These are phyloP conservation scores for Helobdella robusta DNA, from an alignment of 2,888 invertebrate genomes.

Conservation along the genomic window DNA sequence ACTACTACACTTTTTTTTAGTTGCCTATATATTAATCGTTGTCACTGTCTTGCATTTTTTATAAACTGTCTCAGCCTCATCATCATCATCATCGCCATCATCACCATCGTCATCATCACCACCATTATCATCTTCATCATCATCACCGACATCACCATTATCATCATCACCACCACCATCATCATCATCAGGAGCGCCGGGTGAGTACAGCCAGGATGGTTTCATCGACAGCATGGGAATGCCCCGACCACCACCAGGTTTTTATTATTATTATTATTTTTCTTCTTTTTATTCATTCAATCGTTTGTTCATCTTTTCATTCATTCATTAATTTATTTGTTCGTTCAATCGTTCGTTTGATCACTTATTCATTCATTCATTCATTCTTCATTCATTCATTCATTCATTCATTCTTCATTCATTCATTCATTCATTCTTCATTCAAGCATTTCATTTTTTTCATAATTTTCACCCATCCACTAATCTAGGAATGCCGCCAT, in stretches of 20 bases:
- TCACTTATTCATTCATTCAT: background rate
- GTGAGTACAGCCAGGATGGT: slow-evolving; percentile 9
- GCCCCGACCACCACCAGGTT: slow-evolving; percentile 10
- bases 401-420: background rate
- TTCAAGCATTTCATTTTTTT: background rate
- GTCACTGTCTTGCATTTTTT: background rate
- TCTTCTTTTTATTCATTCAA: slow-evolving; percentile 2
- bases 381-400: background rate
- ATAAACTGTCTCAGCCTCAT: background rate
- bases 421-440: background rate
- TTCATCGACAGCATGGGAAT: slow-evolving; percentile 16
- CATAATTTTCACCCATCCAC: background rate
- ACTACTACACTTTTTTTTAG: background rate
- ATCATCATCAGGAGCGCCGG: background rate
- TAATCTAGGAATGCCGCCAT: background rate
- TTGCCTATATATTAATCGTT: background rate
- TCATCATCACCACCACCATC: slow-evolving; percentile 3
- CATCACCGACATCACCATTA: background rate
- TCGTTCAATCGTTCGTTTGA: background rate
- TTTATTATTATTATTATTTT: background rate
- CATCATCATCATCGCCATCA: slow-evolving; percentile 9
- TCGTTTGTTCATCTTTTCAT: background rate
- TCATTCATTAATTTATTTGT: background rate
- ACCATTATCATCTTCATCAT: slow-evolving; percentile 10
- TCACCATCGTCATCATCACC: slow-evolving; percentile 5